Evolutionary conservation across 2,797 vertebrate genomes (phyloP), one percentile per base, ranked within the genome.

Genomic region (Varecia variegata): DNA sequence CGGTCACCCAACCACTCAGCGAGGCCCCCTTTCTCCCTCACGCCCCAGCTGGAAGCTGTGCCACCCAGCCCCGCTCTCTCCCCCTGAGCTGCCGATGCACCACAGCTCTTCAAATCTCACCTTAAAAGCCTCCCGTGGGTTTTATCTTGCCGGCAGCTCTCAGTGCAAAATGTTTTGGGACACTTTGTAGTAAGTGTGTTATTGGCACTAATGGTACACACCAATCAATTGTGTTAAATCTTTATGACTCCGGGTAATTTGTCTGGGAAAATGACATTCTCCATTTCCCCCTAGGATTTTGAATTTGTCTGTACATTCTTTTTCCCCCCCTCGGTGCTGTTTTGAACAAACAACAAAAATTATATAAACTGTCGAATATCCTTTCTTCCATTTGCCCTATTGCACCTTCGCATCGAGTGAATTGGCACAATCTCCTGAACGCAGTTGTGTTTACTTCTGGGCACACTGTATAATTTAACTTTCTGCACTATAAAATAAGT

Each of bases 401-500:
- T 47, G 87, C 58, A 80, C 91, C 93, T 96, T 95, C 83, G 93
- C 96, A 96, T 87, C 32, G 96, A 97, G 0, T 8, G 82, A 97
- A 95, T 79, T 97, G 96, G 97, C 96, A 90, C 92, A 77, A 77
- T 90, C 93, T 88, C 96, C 81, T 3, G 62, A 97, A 88, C 0
- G 0, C 23, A 0, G 86, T 88, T 74, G 27, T 96, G 95, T 98
- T 98, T 98, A 96, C 79, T 90, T 92, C 92, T 92, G 96, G 93
- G 94, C 94, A 67, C 89, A 70, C 81, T 47, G 80, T 95, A 86
- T 97, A 96, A 98, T 98, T 98, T 97, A 96, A 97, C 92, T 97
- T 98, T 45, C 97, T 77, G 83, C 87, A 97, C 97, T 81, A 98
- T 67, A 98, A 98, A 98, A 98, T 97, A 97, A 98, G 98, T 97